Base-by-base conservation (phyloP, 1,140 invertebrate species). In the Pseudoatta argentina region DNA sequence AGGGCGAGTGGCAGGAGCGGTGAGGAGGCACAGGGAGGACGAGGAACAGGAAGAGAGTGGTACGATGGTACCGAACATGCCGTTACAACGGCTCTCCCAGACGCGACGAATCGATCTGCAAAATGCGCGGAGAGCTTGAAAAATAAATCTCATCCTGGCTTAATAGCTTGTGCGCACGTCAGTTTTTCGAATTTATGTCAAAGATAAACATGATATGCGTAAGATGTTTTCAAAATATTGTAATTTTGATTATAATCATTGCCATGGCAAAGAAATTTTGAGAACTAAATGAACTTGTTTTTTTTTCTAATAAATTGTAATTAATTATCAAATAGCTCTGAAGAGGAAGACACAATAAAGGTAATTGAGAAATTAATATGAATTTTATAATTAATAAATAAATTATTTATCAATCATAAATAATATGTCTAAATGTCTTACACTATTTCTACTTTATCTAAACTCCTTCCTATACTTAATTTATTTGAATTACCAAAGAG, bases 91-190 rank as follows among this genome's bases (percentile, higher is more conserved):
- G 91, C 82, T 85, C 86, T 87, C 51, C 79, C 39, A 91, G 87
- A 91, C 91, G 88, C 89, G 92, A 93, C 91, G 81, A 90, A 94
- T 94, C 93, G 92, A 94, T 93, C 87, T 93, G 85, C 86, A 66
- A 53, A 86, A 88, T 78, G 64, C 48, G 55, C 18, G 66, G 39
- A 59, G 72, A 59, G 72, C 55, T 79, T 64, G 79, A 81, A 87
- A 86, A 86, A 89, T 87, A 87, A 85, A 88, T 85, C 57, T 71
- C 59, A 24, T 75, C 53, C 63, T 44, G 30, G 63, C 53, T 5
- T 90, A 89, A 89, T 87, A 88, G 69, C 73, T 85, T 44, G 63
- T 16, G 39, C 77, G 67, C 87, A 90, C 83, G 87, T 85, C 78
- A 92, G 55, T 59, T 34, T 14, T 77, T 27, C 34, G 44, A 83